phyloP scores from a whole-genome alignment of 2,888 invertebrate genomes.

The Notocelia uddmanniana region DNA sequence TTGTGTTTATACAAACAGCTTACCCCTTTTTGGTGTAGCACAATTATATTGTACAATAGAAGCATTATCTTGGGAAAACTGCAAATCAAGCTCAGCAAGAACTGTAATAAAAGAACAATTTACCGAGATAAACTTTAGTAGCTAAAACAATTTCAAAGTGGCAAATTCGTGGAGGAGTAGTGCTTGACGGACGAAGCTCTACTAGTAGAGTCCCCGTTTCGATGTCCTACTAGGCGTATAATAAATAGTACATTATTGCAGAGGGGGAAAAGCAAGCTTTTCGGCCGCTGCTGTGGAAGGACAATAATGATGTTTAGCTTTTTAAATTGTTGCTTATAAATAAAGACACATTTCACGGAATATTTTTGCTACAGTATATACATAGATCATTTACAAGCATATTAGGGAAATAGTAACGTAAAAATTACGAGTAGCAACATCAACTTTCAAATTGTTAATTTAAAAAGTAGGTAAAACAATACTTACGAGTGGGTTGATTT shows the following conservation, averaged over 20 bases:
- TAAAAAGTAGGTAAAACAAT: neutral
- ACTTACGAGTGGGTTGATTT: constrained; percentile 43
- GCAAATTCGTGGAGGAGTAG: neutral
- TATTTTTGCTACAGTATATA: no score
- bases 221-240: neutral
- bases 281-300: no score
- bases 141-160: no score
- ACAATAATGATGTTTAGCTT: no score
- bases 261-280: no score
- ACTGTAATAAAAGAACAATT: constrained; percentile 38
- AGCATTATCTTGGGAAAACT: constrained; percentile 48
- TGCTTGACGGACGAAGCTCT: neutral
- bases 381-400: no score
- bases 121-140: neutral
- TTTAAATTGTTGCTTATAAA: no score
- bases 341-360: no score
- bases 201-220: neutral
- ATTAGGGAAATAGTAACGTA: no score
- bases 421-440: neutral
- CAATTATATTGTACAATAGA: constrained; percentile 43
- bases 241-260: no score
- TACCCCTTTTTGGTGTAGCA: constrained; percentile 42
- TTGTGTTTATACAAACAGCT: constrained; percentile 18
- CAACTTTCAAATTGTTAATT: neutral
- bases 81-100: constrained; percentile 41